phyloP scores from a whole-genome alignment of 2,797 vertebrate genomes.

The Remorina albescens region DNA sequence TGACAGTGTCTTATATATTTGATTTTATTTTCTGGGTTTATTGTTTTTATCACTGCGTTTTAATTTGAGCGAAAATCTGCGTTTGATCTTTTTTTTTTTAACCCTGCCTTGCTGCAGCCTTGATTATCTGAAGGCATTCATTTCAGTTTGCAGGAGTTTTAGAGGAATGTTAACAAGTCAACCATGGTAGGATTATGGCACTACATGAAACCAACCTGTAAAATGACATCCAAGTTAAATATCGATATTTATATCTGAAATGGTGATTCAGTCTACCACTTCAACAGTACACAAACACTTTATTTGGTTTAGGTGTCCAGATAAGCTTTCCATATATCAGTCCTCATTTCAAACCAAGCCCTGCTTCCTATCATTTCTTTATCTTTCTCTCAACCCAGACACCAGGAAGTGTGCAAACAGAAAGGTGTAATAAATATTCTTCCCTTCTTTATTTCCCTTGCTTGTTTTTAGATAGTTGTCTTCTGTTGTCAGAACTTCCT shows the following conservation, averaged over 20 bases:
- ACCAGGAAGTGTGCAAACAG: constrained; percentile 44
- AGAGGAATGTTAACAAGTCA: neutral
- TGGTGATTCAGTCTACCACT: neutral
- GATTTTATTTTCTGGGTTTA: too few species aligned
- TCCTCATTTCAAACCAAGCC: constrained; percentile 56
- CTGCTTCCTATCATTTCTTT: constrained; percentile 53
- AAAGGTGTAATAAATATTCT: constrained; percentile 57
- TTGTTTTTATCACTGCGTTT: neutral
- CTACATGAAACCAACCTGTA: neutral
- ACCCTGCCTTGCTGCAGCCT: neutral
- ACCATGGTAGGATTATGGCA: neutral
- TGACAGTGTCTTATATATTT: too few species aligned
- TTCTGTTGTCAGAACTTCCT: constrained; percentile 22
- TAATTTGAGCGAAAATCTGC: neutral
- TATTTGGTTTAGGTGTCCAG: constrained; percentile 31
- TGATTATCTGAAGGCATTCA: neutral
- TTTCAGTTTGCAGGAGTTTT: neutral
- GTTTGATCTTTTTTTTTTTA: neutral
- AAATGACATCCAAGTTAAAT: neutral
- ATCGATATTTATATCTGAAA: neutral
- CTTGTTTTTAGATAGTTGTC: constrained; percentile 40
- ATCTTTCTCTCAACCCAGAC: constrained; percentile 47
- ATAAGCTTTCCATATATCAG: constrained; percentile 59
- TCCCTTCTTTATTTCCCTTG: constrained; percentile 12
- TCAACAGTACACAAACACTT: neutral